Evolutionary conservation across 2,797 vertebrate species (phyloP).

Genomic region (Peromyscus attwateri): DNA sequence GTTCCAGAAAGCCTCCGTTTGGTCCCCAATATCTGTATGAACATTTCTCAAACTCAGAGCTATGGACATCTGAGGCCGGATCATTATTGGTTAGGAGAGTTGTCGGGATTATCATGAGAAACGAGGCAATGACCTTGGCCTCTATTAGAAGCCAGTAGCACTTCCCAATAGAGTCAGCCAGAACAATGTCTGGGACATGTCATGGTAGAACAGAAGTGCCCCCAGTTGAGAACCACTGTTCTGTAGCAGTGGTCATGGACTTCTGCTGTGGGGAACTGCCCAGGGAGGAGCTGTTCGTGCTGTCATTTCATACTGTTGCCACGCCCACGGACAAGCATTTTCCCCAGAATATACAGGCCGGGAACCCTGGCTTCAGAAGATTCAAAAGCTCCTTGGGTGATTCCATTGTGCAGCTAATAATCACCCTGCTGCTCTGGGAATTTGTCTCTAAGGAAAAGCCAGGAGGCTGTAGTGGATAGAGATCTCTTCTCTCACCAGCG

Average conservation of each 20-base stretch:
- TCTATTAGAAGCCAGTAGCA: neutral
- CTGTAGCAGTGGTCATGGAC: neutral
- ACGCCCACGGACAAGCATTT: too few species aligned
- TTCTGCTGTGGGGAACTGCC: neutral
- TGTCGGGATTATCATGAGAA: neutral
- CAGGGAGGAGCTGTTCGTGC: neutral
- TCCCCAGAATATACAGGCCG: neutral
- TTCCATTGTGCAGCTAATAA: neutral
- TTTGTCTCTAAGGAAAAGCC: neutral
- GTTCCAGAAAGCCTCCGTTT: neutral
- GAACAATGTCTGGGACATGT: neutral
- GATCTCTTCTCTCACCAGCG: too few species aligned
- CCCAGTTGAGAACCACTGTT: neutral
- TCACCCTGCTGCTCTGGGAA: neutral
- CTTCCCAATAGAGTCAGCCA: neutral
- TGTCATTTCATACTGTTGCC: neutral
- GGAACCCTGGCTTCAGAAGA: neutral
- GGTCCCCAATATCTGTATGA: neutral
- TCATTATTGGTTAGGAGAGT: neutral
- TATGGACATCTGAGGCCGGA: neutral
- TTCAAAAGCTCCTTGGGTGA: neutral
- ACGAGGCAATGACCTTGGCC: neutral
- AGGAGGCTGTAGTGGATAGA: neutral
- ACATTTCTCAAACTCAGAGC: neutral
- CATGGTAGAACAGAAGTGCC: neutral